Evolutionary conservation across 2,888 invertebrate genomes (phyloP), one percentile per base, ranked within the genome.

Genomic region (Tipula vernalis): DNA sequence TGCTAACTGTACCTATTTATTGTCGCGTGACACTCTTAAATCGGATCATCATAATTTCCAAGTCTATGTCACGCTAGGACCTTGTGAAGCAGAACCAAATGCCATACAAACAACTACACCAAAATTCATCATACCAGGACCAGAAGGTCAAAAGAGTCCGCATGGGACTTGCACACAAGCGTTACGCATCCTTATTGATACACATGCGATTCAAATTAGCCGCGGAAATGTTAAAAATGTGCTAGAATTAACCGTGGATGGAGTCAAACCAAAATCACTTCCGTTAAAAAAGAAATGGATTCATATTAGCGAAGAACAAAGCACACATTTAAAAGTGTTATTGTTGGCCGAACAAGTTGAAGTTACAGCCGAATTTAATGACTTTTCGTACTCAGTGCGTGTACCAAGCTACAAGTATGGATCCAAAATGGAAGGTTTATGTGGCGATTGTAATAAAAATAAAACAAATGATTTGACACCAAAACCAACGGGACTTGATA

Each of bases 1-100:
- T 88, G 96, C 96, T 5, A 96, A 96, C 90, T 98, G 98, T 90
- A 96, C 96, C 0, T 97, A 97, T 90, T 92, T 97, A 41, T 93
- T 97, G 86, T 95, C 96, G 0, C 92, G 95, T 47, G 93, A 0
- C 94, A 94, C 0, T 96, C 96, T 89, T 93, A 93, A 39, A 93
- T 93, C 86, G 8, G 57, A 57, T 2, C 36, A 85, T 36, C 86
- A 87, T 36, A 87, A 71, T 57, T 89, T 89, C 44, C 89, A 94
- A 93, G 71, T 71, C 8, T 93, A 94, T 87, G 93, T 94, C 0
- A 94, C 94, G 0, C 95, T 95, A 89, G 93, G 92, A 0, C 93
- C 94, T 0, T 96, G 96, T 88, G 92, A 41, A 13, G 57, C 15
- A 13, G 39, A 41, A 39, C 57, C 47, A 36, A 57, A 13, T 13